Percentiles rank a stretch among this genome's conserved stretches.
Conservation (phyloP, 2,888 invertebrate species). For the Coecobrya sp. region DNA sequence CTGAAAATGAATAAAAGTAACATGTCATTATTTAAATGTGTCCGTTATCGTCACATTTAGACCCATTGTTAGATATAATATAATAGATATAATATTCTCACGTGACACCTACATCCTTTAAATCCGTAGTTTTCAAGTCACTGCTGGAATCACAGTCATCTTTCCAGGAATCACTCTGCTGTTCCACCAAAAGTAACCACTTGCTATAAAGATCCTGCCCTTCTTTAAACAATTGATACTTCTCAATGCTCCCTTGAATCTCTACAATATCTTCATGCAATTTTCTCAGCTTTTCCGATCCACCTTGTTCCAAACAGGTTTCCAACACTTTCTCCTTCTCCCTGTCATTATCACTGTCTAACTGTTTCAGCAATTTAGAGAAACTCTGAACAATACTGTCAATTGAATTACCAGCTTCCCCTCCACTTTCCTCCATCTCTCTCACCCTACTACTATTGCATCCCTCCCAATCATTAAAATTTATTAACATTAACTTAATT, state of each 20-base stretch:
- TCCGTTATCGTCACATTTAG: too few species aligned
- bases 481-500: not conserved
- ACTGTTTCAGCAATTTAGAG: constrained; percentile 10
- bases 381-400: constrained; percentile 29
- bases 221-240: constrained; percentile 52
- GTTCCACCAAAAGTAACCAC: constrained; percentile 64
- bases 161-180: not conserved
- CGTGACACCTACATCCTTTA: not conserved
- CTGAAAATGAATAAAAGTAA: constrained; percentile 7
- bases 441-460: not conserved
- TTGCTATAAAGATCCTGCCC: constrained; percentile 74
- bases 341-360: not conserved
- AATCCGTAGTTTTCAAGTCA: not conserved
- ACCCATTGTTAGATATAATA: too few species aligned
- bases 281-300: not conserved
- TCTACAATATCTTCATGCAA: constrained; percentile 22
- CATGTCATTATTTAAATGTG: not conserved
- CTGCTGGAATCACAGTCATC: not conserved
- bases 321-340: not conserved
- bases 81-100: not conserved
- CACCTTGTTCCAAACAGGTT: not conserved
- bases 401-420: constrained; percentile 5
- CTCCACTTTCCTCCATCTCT: not conserved
- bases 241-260: constrained; percentile 36
- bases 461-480: not conserved